phyloP scores from a whole-genome alignment of 2,888 invertebrate genomes.

The Scaptomyza tumidula region DNA sequence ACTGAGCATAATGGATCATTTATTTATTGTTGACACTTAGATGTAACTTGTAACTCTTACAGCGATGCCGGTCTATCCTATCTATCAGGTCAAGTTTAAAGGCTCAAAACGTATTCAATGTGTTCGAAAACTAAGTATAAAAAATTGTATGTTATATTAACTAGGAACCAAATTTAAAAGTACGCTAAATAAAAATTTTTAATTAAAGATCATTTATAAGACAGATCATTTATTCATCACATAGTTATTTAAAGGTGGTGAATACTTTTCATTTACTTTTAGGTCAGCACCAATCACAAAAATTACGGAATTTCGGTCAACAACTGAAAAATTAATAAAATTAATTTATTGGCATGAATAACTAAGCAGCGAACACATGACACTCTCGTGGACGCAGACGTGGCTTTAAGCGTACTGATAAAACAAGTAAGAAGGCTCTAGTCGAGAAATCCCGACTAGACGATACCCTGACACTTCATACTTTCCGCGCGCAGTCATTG shows the following conservation, averaged over 20 bases:
- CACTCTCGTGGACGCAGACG: constrained; percentile 60
- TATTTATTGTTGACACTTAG: constrained; percentile 31
- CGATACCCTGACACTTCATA: too few species aligned
- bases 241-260: not conserved
- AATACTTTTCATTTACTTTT: not conserved
- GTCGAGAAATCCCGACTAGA: too few species aligned
- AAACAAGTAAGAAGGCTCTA: too few species aligned
- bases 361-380: constrained; percentile 36
- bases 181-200: constrained; percentile 43
- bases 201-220: constrained; percentile 4
- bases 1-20: constrained; percentile 54
- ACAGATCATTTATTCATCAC: not conserved
- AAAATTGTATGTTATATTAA: constrained; percentile 62
- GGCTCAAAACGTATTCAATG: constrained; percentile 51
- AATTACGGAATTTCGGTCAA: not conserved
- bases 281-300: not conserved
- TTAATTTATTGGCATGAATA: constrained; percentile 31
- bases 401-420: constrained; percentile 24
- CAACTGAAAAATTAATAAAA: not conserved
- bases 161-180: constrained; percentile 49
- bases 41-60: constrained; percentile 36
- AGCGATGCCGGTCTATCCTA: constrained; percentile 39
- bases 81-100: constrained; percentile 41
- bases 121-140: constrained; percentile 62
- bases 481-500: too few species aligned